Evolutionary conservation across 37 sponge, comb jelly and placozoan genomes (phyloP).

Genomic region (Ephydatia muelleri): DNA sequence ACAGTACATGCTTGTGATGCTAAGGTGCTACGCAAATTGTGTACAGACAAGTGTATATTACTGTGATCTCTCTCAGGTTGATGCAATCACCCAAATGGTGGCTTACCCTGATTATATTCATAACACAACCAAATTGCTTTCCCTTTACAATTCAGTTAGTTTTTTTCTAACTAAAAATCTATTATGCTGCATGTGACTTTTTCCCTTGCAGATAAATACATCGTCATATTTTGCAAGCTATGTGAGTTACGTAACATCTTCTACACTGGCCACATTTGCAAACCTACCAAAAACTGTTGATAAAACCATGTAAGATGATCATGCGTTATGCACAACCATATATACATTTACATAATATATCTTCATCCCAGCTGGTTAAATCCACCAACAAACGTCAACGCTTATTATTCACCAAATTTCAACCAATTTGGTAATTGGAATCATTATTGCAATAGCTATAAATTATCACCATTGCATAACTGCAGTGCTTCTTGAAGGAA

Average conservation of each 20-base stretch:
- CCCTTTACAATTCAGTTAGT: constrained; percentile 39
- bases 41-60: neutral
- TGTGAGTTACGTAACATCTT: neutral
- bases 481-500: constrained; percentile 74
- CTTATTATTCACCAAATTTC: constrained; percentile 68
- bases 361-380: constrained; percentile 57
- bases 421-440: constrained; percentile 39
- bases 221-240: neutral
- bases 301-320: neutral
- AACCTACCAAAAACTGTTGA: neutral
- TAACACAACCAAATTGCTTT: constrained; percentile 42
- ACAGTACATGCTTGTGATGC: constrained; percentile 39
- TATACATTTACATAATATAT: neutral
- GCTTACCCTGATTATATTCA: constrained; percentile 66
- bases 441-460: neutral
- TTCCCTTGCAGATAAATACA: neutral
- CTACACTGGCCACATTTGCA: neutral
- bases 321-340: neutral
- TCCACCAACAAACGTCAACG: constrained; percentile 69
- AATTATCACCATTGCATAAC: neutral
- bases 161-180: neutral
- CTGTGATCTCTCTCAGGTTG: constrained; percentile 8
- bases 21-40: constrained; percentile 20
- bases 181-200: neutral
- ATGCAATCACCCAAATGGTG: constrained; percentile 62